Percentiles rank a stretch among this genome's conserved stretches.
Evolutionary conservation across 2,888 invertebrate genomes (phyloP).

Genomic region (Nomada ruficornis): DNA sequence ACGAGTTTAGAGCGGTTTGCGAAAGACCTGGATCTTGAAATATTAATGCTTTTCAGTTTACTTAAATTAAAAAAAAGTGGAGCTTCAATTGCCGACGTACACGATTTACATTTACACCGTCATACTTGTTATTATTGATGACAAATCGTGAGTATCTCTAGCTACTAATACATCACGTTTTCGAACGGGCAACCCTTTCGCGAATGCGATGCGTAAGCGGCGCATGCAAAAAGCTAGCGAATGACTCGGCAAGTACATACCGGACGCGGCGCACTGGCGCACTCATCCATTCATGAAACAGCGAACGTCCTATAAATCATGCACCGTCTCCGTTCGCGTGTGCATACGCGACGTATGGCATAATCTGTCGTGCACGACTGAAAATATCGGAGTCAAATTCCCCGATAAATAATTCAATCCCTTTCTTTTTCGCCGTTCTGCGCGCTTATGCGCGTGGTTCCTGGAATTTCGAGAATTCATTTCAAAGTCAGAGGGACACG

Average conservation of each 20-base stretch:
- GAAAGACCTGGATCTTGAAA: too few species aligned
- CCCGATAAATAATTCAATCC: constrained; percentile 58
- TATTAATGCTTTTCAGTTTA: too few species aligned
- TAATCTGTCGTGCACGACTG: constrained; percentile 41
- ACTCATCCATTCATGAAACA: constrained; percentile 51
- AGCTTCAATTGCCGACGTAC: too few species aligned
- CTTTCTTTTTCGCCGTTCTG: constrained; percentile 9
- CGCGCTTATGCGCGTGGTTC: constrained; percentile 5
- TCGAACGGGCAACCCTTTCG: constrained; percentile 19
- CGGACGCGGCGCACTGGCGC: constrained; percentile 17
- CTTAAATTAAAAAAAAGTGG: too few species aligned
- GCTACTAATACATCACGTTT: background rate
- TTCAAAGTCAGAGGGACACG: constrained; percentile 19
- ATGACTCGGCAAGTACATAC: constrained; percentile 20
- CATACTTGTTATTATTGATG: too few species aligned
- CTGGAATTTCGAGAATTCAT: constrained; percentile 44
- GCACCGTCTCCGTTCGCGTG: constrained; percentile 19
- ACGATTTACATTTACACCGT: too few species aligned
- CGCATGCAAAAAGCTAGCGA: constrained; percentile 26
- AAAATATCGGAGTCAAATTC: constrained; percentile 48
- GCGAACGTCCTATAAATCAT: constrained; percentile 44
- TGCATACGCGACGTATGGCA: constrained; percentile 38
- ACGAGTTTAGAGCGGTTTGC: too few species aligned
- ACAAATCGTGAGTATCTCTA: too few species aligned
- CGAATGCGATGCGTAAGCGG: constrained; percentile 34